A percentile compares a stretch with the other conserved stretches of the same genome.
Conservation (phyloP, 2,113 vertebrate genomes). For the Xyliphius kryptos region DNA sequence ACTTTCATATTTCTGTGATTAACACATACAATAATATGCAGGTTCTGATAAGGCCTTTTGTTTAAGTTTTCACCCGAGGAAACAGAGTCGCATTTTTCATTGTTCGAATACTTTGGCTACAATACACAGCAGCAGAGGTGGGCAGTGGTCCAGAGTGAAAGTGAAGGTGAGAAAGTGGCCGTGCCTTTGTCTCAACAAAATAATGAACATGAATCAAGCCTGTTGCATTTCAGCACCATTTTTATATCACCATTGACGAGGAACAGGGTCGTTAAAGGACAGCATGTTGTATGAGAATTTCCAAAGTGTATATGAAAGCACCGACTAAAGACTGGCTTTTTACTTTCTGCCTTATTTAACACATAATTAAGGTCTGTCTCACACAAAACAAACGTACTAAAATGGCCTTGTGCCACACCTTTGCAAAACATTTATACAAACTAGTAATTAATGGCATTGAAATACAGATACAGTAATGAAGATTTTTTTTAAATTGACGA, state of each 20-base stretch:
- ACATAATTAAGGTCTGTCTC: too few species aligned
- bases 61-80: constrained; percentile 61
- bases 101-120: constrained; percentile 56
- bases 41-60: constrained; percentile 67
- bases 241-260: constrained; percentile 11
- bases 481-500: too few species aligned
- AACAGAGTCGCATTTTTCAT: constrained; percentile 65
- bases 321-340: too few species aligned
- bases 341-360: too few species aligned
- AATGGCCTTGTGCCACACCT: too few species aligned
- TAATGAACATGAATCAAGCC: constrained; percentile 17
- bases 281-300: constrained; percentile 1
- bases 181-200: constrained; percentile 30
- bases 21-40: constrained; percentile 64
- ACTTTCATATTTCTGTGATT: constrained; percentile 65
- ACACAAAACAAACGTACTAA: too few species aligned
- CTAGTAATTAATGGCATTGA: too few species aligned
- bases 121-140: constrained; percentile 36
- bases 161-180: constrained; percentile 47
- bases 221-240: constrained; percentile 31
- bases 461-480: too few species aligned
- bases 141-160: constrained; percentile 45
- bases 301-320: background rate
- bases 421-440: too few species aligned
- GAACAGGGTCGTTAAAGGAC: constrained; percentile 13